phyloP scores from a whole-genome alignment of 1,140 invertebrate genomes.

The Conus betulinus region DNA sequence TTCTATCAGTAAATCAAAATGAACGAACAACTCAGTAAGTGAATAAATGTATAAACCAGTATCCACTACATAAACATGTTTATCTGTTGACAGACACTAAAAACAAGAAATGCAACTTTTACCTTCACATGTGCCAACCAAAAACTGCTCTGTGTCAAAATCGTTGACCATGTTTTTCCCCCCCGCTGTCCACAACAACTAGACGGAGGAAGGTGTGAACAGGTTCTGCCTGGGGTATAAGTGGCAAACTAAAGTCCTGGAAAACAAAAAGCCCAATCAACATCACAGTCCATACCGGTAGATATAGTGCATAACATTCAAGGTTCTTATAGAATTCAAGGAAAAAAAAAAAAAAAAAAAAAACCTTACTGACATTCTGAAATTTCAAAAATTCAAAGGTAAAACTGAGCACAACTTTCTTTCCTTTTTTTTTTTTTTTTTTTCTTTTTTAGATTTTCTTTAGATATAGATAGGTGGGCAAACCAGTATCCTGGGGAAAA shows the following conservation, averaged over 20 bases:
- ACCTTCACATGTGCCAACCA: constrained; percentile 43
- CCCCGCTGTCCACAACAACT: constrained; percentile 24
- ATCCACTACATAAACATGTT: no score
- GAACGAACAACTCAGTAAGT: no score
- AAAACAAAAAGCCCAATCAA: background rate
- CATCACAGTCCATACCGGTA: background rate
- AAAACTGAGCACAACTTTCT: no score
- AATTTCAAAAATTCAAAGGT: no score
- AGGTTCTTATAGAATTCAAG: background rate
- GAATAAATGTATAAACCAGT: no score
- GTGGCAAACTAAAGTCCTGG: constrained; percentile 40
- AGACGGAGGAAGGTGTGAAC: constrained; percentile 41
- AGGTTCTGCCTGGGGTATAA: constrained; percentile 38
- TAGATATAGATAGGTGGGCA: no score
- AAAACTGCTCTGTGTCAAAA: constrained; percentile 41
- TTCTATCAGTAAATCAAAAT: no score
- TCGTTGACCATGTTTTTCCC: constrained; percentile 4
- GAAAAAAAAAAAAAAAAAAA: background rate
- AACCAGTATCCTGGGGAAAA: no score
- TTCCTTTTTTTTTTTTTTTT: no score
- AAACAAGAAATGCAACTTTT: background rate
- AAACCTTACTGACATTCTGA: background rate
- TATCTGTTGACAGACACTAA: no score
- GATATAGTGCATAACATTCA: no score
- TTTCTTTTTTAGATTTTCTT: no score